A percentile compares a stretch with the other conserved stretches of the same genome.
These are phyloP conservation scores for Rhopalosiphum padi DNA, from an alignment of 1,140 invertebrate genomes.

Conservation along the genomic window DNA sequence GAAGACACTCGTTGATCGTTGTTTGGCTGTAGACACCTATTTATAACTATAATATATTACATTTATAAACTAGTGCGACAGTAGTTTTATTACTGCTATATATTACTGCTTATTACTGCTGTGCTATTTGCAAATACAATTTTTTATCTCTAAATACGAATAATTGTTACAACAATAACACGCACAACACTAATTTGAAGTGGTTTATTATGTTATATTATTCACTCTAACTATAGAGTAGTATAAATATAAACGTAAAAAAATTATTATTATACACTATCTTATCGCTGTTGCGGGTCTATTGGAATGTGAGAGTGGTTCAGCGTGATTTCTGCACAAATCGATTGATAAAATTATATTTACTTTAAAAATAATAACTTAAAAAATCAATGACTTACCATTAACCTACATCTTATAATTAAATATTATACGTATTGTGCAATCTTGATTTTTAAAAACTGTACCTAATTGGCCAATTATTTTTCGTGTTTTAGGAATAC, in stretches of 20 bases:
- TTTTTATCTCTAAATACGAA: neutral
- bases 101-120: neutral
- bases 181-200: neutral
- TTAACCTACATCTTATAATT: neutral
- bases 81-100: too few relatives aligned
- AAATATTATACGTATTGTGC: neutral
- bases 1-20: neutral
- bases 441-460: neutral
- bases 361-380: too few relatives aligned
- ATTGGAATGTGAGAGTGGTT: neutral
- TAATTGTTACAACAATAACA: neutral
- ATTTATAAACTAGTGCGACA: neutral
- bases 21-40: neutral
- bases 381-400: neutral
- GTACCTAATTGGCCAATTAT: neutral
- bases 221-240: neutral
- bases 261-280: neutral
- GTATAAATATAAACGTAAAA: neutral
- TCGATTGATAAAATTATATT: neutral
- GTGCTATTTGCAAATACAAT: neutral
- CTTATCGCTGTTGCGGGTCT: neutral
- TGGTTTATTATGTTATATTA: neutral
- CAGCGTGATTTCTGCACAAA: neutral
- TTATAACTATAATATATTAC: too few relatives aligned
- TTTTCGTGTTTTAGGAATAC: slow-evolving; percentile 35